These are phyloP conservation scores for Gnatocerus cornutus DNA, from an alignment of 2,888 invertebrate species.

Conservation along the genomic window DNA sequence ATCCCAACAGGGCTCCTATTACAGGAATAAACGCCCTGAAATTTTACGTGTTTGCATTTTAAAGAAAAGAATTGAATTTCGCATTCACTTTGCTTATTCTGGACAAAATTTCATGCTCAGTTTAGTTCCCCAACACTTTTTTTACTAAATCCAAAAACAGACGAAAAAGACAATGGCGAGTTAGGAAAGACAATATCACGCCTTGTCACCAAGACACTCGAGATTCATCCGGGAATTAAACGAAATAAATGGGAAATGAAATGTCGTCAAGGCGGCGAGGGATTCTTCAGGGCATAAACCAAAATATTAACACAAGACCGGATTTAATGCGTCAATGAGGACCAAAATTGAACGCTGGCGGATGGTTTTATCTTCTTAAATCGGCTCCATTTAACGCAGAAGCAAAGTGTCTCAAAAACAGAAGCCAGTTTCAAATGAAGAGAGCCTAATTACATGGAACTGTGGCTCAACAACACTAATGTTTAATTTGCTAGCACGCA, in stretches of 20 bases:
- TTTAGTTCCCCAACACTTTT: background rate
- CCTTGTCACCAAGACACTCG: slow-evolving; percentile 44
- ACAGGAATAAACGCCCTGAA: slow-evolving; percentile 1
- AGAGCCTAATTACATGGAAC: slow-evolving; percentile 8
- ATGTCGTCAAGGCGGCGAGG: slow-evolving; percentile 33
- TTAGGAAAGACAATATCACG: slow-evolving; percentile 45
- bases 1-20: background rate
- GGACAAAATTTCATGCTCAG: background rate
- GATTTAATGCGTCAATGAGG: slow-evolving; percentile 44
- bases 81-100: background rate
- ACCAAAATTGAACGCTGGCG: slow-evolving; percentile 30
- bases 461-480: slow-evolving; percentile 6
- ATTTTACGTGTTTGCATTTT: background rate
- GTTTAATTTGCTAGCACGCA: slow-evolving; percentile 17
- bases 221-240: slow-evolving; percentile 44
- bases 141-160: background rate
- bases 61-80: background rate
- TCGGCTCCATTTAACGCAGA: slow-evolving; percentile 11
- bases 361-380: slow-evolving; percentile 22
- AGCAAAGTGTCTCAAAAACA: slow-evolving; percentile 21
- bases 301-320: slow-evolving; percentile 40
- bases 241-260: slow-evolving; percentile 49
- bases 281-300: slow-evolving; percentile 41
- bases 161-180: slow-evolving; percentile 8
- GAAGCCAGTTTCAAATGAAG: slow-evolving; percentile 26